A percentile compares a stretch with the other conserved stretches of the same genome.
Evolutionary conservation across 2,888 invertebrate species (phyloP).

Genomic region (Horisme vitalbata): DNA sequence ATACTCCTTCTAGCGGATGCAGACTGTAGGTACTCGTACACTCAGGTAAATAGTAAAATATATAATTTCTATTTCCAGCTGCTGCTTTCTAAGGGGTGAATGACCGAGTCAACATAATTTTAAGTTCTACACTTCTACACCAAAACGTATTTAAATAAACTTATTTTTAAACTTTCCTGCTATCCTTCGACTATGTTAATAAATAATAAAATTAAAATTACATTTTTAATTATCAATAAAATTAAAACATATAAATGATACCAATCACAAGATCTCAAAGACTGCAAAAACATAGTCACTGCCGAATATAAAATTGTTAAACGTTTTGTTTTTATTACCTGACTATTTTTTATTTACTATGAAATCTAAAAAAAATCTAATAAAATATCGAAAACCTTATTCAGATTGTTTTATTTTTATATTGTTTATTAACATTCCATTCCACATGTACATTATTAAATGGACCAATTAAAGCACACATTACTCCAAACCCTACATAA

Average conservation of each 20-base stretch:
- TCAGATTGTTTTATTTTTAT: constrained; percentile 30
- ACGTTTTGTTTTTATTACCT: constrained; percentile 69
- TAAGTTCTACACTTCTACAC: constrained; percentile 57
- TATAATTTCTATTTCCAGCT: constrained; percentile 62
- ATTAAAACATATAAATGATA: no score
- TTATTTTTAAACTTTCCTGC: constrained; percentile 60
- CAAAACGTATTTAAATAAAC: constrained; percentile 49
- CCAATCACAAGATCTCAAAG: constrained; percentile 41
- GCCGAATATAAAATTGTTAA: constrained; percentile 70
- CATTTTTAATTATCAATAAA: no score
- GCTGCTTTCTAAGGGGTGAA: constrained; percentile 73
- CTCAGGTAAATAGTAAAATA: no score
- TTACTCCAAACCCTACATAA: no score
- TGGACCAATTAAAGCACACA: no score
- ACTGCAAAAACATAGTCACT: constrained; percentile 74
- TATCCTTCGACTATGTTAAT: constrained; percentile 72
- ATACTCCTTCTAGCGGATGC: no score
- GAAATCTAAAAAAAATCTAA: constrained; percentile 66
- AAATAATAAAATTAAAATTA: constrained; percentile 39
- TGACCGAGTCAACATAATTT: constrained; percentile 56
- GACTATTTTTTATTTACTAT: constrained; percentile 71
- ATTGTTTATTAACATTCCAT: not conserved
- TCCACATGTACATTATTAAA: no score
- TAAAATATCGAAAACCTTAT: constrained; percentile 58
- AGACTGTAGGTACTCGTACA: no score